These are phyloP conservation scores for Dryobota labecula DNA, from an alignment of 2,888 invertebrate genomes.

Conservation along the genomic window DNA sequence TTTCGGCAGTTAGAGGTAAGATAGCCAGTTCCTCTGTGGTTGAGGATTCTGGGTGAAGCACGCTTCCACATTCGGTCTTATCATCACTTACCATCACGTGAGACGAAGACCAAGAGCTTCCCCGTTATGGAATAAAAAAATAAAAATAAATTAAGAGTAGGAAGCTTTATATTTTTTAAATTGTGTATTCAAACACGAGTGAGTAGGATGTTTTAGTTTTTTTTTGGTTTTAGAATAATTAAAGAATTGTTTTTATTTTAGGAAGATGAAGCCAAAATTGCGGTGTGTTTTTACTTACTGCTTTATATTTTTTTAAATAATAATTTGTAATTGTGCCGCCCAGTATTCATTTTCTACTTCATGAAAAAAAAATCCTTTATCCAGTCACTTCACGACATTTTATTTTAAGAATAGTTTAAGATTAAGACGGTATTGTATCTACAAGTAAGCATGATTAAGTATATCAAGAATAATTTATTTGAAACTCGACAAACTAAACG, in stretches of 20 bases:
- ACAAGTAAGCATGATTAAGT: neutral
- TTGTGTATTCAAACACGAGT: neutral
- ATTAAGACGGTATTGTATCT: neutral
- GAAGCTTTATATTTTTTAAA: neutral
- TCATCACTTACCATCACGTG: too few relatives aligned
- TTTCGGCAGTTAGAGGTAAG: too few relatives aligned
- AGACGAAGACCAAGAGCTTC: too few relatives aligned
- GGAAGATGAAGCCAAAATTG: neutral
- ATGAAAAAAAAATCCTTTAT: neutral
- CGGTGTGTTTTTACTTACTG: neutral
- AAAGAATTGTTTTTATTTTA: neutral
- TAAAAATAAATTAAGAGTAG: too few relatives aligned
- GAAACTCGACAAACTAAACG: neutral
- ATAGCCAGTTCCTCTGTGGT: too few relatives aligned
- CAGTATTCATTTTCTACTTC: neutral
- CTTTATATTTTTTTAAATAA: neutral
- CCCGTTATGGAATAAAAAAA: too few relatives aligned
- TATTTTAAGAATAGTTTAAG: neutral
- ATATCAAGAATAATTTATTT: neutral
- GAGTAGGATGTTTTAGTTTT: neutral
- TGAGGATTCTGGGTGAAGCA: too few relatives aligned
- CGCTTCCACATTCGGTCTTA: too few relatives aligned
- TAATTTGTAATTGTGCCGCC: neutral
- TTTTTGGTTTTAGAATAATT: neutral
- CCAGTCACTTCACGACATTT: neutral